A percentile compares a stretch with the other conserved stretches of the same genome.
phyloP scores from a whole-genome alignment of 1,140 invertebrate species.

The Metopolophium dirhodum region DNA sequence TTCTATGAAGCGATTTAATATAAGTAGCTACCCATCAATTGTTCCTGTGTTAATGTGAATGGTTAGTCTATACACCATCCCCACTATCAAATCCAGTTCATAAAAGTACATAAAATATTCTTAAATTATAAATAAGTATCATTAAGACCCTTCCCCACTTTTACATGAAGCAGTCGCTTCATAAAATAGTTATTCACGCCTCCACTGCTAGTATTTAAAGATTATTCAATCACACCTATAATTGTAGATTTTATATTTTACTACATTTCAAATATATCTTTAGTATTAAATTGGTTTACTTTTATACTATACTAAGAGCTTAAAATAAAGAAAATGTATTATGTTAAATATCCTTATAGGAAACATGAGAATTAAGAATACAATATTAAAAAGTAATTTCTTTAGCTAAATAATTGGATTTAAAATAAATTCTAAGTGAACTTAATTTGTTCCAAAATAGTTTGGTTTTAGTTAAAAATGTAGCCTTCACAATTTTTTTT shows the following conservation, averaged over 20 bases:
- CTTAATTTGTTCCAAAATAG: background rate
- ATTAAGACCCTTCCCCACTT: too few relatives aligned
- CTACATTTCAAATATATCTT: background rate
- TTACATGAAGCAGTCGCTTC: too few relatives aligned
- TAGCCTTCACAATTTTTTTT: background rate
- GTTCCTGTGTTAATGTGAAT: too few relatives aligned
- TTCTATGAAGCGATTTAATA: too few relatives aligned
- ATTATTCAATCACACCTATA: background rate
- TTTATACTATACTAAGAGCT: background rate
- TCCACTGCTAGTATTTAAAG: background rate
- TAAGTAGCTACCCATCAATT: too few relatives aligned
- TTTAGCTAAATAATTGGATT: background rate
- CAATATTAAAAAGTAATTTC: too few relatives aligned
- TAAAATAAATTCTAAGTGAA: background rate
- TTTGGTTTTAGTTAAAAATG: background rate
- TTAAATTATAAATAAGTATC: too few relatives aligned
- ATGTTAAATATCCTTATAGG: background rate
- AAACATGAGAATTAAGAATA: background rate
- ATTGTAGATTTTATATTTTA: background rate
- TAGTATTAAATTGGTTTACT: background rate
- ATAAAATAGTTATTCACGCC: too few relatives aligned
- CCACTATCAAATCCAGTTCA: too few relatives aligned
- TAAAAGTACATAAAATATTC: too few relatives aligned
- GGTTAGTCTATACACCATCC: too few relatives aligned
- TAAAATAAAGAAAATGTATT: background rate